phyloP scores from a whole-genome alignment of 2,113 vertebrate species.

The Hepsetus odoe region DNA sequence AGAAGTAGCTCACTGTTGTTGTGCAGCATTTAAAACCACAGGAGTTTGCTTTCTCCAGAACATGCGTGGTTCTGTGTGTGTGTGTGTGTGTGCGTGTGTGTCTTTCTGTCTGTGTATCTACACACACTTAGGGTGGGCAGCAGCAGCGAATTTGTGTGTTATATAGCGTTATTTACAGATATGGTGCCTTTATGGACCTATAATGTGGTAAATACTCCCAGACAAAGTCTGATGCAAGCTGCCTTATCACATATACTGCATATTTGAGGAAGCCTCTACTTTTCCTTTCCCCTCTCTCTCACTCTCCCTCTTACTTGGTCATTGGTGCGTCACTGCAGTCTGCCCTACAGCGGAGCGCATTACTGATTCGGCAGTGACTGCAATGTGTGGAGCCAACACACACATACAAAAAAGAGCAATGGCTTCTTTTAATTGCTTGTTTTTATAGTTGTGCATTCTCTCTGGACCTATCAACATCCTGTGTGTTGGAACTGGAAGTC shows the following conservation, averaged over 20 bases:
- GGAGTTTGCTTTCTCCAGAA: conserved; percentile 48
- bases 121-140: not conserved
- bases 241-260: not conserved
- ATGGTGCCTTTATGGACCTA: conserved; percentile 3
- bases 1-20: conserved; percentile 31
- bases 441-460: not conserved
- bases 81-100: conserved; percentile 6
- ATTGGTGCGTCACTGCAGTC: no score
- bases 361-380: not conserved
- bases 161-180: conserved; percentile 20
- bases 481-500: not conserved
- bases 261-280: not conserved
- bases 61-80: not conserved
- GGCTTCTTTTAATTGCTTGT: not conserved
- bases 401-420: not conserved
- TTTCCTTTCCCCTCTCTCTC: not conserved
- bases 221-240: not conserved
- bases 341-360: not conserved
- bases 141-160: conserved; percentile 6
- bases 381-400: not conserved
- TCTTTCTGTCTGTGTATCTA: no score
- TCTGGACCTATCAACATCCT: conserved; percentile 4
- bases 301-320: not conserved
- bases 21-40: conserved; percentile 44
- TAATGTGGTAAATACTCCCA: conserved; percentile 27